Base-by-base conservation (phyloP, 2,888 invertebrate species). In the Leptodirus hochenwartii region DNA sequence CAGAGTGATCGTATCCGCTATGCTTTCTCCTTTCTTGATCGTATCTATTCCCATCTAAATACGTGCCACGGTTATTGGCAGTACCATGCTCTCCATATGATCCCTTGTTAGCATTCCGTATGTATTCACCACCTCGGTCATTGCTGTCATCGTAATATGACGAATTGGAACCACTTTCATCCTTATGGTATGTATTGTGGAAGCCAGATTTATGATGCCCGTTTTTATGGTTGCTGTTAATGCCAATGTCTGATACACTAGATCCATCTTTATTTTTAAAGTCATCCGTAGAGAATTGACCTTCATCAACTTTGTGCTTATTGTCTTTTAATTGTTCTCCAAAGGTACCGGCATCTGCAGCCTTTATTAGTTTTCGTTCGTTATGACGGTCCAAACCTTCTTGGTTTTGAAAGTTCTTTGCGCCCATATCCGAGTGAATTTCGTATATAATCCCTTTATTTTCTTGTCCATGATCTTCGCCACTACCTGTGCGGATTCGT, bases 181-280 rank as follows among this genome's bases (percentile, higher is more conserved):
- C 73, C 47, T 74, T 75, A 42, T 70, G 69, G 42, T 75, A 75
- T 9, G 66, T 65, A 42, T 73, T 73, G 40, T 65, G 66, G 45
- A 71, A 76, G 11, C 75, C 75, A 38, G 69, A 64, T 32, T 70
- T 69, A 40, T 69, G 70, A 38, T 72, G 72, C 3, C 74, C 74
- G 46, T 73, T 73, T 43, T 70, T 71, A 38, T 72, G 68, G 1
- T 59, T 64, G 31, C 43, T 38, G 34, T 51, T 48, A 20, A 44
- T 48, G 17, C 43, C 47, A 5, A 43, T 32, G 30, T 53, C 47
- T 4, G 42, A 32, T 2, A 44, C 33, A 15, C 41, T 37, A 3
- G 45, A 48, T 2, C 50, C 53, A n/a, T 40, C 44, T 10, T 46
- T 36, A 20, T 53, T 44, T 17, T 47, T 45, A 31, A 46, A 50